These are phyloP conservation scores for Oscheius sp. DNA, from an alignment of 2,888 invertebrate genomes.

Conservation along the genomic window DNA sequence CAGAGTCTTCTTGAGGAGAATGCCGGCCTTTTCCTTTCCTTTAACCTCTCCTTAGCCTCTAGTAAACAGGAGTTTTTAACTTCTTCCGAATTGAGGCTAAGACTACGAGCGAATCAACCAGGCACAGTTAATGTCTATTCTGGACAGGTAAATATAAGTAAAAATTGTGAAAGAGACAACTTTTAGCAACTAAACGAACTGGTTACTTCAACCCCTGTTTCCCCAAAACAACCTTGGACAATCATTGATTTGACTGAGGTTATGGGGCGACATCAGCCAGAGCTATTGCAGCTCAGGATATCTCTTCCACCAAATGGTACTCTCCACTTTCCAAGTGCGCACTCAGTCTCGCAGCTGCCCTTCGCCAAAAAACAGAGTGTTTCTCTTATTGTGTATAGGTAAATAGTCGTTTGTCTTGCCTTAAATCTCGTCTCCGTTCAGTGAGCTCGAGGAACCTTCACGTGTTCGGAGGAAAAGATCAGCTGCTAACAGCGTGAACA, in stretches of 20 bases:
- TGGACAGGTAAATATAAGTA: neutral
- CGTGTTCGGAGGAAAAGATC: conserved; percentile 44
- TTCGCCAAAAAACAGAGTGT: conserved; percentile 40
- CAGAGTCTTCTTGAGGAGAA: conserved; percentile 52
- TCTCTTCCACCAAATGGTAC: neutral
- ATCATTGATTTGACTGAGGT: conserved; percentile 3
- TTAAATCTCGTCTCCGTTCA: conserved; percentile 15
- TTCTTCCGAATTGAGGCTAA: conserved; percentile 14
- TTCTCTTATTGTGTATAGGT: conserved; percentile 44
- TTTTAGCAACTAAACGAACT: conserved; percentile 7
- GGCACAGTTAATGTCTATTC: conserved; percentile 7
- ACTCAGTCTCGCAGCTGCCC: conserved; percentile 28
- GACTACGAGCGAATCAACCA: conserved; percentile 6
- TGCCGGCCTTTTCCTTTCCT: conserved; percentile 47
- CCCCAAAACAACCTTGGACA: conserved; percentile 4
- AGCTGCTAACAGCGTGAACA: conserved; percentile 11
- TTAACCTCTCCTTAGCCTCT: conserved; percentile 47
- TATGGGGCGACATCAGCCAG: conserved; percentile 5
- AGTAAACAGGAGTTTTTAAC: conserved; percentile 2
- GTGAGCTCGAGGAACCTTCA: conserved; percentile 43
- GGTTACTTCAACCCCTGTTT: neutral
- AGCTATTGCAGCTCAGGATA: conserved; percentile 3
- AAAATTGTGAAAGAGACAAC: neutral
- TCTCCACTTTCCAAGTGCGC: conserved; percentile 5
- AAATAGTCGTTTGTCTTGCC: neutral